Percentiles rank a stretch among this genome's conserved stretches.
Conservation (phyloP, 1,140 invertebrate species). For the Drosophila ogumai region DNA sequence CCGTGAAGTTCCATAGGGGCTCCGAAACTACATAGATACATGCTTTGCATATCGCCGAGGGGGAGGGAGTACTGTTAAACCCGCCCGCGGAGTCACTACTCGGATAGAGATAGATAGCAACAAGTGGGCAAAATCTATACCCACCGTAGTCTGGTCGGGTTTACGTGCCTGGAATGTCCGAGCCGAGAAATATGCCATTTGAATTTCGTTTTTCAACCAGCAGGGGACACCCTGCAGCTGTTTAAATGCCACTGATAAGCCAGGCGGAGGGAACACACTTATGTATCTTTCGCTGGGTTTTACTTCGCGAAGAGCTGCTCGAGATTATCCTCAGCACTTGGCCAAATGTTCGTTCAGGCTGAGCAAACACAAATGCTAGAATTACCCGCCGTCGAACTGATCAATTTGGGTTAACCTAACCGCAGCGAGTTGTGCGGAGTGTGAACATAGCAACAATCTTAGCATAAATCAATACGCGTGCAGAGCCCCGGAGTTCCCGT, state of each 20-base stretch:
- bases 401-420: slow-evolving; percentile 59
- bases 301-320: neutral
- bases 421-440: neutral
- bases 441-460: slow-evolving; percentile 19
- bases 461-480: slow-evolving; percentile 51
- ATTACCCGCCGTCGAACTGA: slow-evolving; percentile 29
- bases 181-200: slow-evolving; percentile 44
- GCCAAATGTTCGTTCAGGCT: slow-evolving; percentile 67
- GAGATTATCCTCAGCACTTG: slow-evolving; percentile 63
- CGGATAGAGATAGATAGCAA: slow-evolving; percentile 29
- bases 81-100: slow-evolving; percentile 23
- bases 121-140: slow-evolving; percentile 59
- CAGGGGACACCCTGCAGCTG: slow-evolving; percentile 62
- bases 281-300: slow-evolving; percentile 2
- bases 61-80: slow-evolving; percentile 19
- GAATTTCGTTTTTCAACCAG: slow-evolving; percentile 42
- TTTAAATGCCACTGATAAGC: slow-evolving; percentile 76
- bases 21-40: slow-evolving; percentile 57
- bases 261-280: neutral
- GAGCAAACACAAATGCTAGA: slow-evolving; percentile 64
- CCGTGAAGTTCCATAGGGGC: slow-evolving; percentile 64
- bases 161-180: slow-evolving; percentile 63
- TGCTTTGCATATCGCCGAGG: slow-evolving; percentile 62
- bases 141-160: slow-evolving; percentile 42
- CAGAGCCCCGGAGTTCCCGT: slow-evolving; percentile 1